Evolutionary conservation across 2,888 invertebrate species (phyloP).

Genomic region (Mechanitis mazaeus): DNA sequence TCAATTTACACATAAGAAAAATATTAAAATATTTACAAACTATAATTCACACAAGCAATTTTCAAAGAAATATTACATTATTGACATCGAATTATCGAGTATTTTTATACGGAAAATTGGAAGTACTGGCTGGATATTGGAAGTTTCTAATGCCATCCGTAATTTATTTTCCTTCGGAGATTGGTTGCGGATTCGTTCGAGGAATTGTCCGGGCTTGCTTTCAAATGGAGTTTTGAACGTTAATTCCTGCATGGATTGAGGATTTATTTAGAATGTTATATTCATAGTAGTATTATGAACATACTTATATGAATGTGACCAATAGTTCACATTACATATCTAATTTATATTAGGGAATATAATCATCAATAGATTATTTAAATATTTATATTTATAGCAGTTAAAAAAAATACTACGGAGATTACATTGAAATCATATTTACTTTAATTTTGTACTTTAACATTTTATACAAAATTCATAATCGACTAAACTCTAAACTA

Average conservation of each 20-base stretch:
- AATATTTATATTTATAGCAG: too few relatives aligned
- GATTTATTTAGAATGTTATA: slow-evolving; percentile 3
- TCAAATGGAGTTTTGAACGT: slow-evolving; percentile 29
- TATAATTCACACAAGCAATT: slow-evolving; percentile 5
- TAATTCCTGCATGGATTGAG: slow-evolving; percentile 22
- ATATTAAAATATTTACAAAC: background rate
- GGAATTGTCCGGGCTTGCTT: slow-evolving; percentile 31
- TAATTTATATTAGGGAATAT: too few relatives aligned
- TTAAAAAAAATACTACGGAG: too few relatives aligned
- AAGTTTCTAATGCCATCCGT: slow-evolving; percentile 32
- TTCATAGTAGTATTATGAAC: too few relatives aligned
- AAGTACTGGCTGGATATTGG: slow-evolving; percentile 29
- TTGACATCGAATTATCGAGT: slow-evolving; percentile 21
- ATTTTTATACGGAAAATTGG: slow-evolving; percentile 25
- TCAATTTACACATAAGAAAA: background rate
- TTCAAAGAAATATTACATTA: slow-evolving; percentile 17
- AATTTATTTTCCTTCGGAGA: slow-evolving; percentile 34
- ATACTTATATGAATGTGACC: too few relatives aligned
- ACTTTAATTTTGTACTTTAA: too few relatives aligned
- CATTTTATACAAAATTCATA: too few relatives aligned
- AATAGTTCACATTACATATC: too few relatives aligned
- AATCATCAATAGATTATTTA: too few relatives aligned
- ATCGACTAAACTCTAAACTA: too few relatives aligned
- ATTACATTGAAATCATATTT: too few relatives aligned
- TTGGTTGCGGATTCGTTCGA: slow-evolving; percentile 29